Conservation (phyloP, 1,140 invertebrate genomes). For the Potamilus streckersoni region DNA sequence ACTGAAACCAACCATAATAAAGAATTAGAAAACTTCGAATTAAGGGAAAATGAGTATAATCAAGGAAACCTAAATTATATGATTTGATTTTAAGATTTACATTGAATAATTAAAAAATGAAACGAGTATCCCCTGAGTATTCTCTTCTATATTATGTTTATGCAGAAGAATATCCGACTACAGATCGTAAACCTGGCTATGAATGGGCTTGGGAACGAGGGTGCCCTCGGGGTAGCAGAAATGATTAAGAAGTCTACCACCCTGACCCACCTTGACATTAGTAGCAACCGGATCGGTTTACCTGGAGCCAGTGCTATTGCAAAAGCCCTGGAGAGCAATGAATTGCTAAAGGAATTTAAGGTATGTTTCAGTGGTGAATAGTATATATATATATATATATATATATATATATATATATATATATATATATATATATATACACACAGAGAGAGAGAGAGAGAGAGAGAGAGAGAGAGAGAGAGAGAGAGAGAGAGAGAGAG, state of each 20-base stretch:
- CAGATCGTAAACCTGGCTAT: conserved; percentile 47
- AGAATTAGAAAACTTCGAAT: too few species aligned
- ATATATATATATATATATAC: too few species aligned
- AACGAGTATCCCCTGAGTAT: background rate
- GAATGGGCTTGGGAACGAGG: conserved; percentile 52
- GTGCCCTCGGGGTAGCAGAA: conserved; percentile 41
- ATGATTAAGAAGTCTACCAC: conserved; percentile 46
- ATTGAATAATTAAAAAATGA: background rate
- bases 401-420: too few species aligned
- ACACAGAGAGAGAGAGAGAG: too few species aligned
- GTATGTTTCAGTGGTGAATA: background rate
- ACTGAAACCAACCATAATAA: too few species aligned
- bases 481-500: too few species aligned
- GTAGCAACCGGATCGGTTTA: conserved; percentile 36
- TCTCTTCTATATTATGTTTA: background rate
- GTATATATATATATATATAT: too few species aligned
- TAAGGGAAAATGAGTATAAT: background rate
- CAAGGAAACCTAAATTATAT: background rate
- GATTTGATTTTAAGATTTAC: background rate
- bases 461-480: too few species aligned
- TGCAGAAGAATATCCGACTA: conserved; percentile 42
- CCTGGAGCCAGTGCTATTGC: conserved; percentile 34
- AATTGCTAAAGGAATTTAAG: conserved; percentile 31
- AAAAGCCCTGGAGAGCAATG: conserved; percentile 39
- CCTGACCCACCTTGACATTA: conserved; percentile 45